These are phyloP conservation scores for Columba guinea DNA, from an alignment of 2,797 vertebrate species.

Conservation along the genomic window DNA sequence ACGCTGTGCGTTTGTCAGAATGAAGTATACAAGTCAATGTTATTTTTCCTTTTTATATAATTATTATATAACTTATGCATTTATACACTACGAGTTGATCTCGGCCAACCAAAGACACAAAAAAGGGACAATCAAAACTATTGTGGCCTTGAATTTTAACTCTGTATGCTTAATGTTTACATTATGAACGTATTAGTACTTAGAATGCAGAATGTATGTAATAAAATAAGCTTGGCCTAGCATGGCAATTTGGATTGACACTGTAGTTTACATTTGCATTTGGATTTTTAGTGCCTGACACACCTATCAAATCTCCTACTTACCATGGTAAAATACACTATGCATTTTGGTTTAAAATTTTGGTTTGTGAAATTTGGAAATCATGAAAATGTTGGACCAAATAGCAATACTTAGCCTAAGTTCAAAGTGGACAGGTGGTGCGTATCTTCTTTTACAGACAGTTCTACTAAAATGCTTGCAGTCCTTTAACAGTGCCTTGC, in stretches of 20 bases:
- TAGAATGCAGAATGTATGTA: slow-evolving; percentile 87
- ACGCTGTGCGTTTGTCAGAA: slow-evolving; percentile 95
- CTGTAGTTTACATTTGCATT: slow-evolving; percentile 69
- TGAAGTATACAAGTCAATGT: slow-evolving; percentile 86
- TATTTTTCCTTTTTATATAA: slow-evolving; percentile 87
- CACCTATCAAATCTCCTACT: neutral
- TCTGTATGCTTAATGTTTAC: slow-evolving; percentile 90
- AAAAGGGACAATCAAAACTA: slow-evolving; percentile 79
- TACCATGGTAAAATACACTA: neutral
- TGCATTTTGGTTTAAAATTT: neutral
- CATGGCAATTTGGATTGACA: slow-evolving; percentile 77
- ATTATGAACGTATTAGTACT: slow-evolving; percentile 85
- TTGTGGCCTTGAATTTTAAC: slow-evolving; percentile 88
- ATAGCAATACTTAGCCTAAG: neutral
- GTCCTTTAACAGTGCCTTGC: neutral
- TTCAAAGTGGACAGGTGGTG: neutral
- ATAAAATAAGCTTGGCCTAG: slow-evolving; percentile 87
- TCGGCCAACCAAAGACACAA: slow-evolving; percentile 88
- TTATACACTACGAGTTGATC: slow-evolving; percentile 97
- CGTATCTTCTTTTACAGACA: neutral
- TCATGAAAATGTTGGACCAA: neutral
- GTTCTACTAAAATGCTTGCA: neutral
- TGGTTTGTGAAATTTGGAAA: neutral
- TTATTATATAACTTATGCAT: slow-evolving; percentile 96
- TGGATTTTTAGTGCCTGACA: slow-evolving; percentile 46